phyloP scores from a whole-genome alignment of 2,888 invertebrate species.

The Macrophya annulata region DNA sequence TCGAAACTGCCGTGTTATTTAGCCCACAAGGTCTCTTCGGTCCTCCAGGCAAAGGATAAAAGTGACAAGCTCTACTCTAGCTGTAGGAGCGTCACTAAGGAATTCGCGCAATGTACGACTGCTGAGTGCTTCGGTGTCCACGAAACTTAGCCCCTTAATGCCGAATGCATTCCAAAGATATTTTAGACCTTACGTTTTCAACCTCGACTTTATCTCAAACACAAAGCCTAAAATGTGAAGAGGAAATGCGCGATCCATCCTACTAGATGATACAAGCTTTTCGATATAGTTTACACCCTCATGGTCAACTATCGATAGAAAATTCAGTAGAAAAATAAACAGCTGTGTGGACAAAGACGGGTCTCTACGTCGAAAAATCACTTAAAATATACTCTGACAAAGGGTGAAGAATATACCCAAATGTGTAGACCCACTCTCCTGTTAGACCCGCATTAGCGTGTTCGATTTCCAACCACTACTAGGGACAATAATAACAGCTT shows the following conservation, averaged over 20 bases:
- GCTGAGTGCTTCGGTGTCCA: conserved; percentile 22
- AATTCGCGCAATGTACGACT: conserved; percentile 35
- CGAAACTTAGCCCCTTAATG: conserved; percentile 15
- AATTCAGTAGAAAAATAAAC: background rate
- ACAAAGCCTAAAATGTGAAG: background rate
- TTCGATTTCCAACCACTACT: conserved; percentile 43
- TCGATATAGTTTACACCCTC: background rate
- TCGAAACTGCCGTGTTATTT: background rate
- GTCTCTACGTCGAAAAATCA: background rate
- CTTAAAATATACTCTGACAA: conserved; percentile 5
- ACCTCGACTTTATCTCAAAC: background rate
- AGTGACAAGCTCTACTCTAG: conserved; percentile 5
- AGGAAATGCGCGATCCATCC: background rate
- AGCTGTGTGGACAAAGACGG: background rate
- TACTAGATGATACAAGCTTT: background rate
- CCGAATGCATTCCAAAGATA: conserved; percentile 17
- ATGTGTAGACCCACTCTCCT: conserved; percentile 11
- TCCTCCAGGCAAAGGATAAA: conserved; percentile 13
- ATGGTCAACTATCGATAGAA: background rate
- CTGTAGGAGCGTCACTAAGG: background rate
- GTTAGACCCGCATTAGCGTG: conserved; percentile 51
- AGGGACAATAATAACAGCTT: conserved; percentile 2
- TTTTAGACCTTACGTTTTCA: background rate
- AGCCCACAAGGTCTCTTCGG: background rate
- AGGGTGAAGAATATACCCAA: background rate